Percentiles rank a stretch among this genome's conserved stretches.
Conservation (phyloP, 2,797 vertebrate species). For the Limnodromus scolopaceus region DNA sequence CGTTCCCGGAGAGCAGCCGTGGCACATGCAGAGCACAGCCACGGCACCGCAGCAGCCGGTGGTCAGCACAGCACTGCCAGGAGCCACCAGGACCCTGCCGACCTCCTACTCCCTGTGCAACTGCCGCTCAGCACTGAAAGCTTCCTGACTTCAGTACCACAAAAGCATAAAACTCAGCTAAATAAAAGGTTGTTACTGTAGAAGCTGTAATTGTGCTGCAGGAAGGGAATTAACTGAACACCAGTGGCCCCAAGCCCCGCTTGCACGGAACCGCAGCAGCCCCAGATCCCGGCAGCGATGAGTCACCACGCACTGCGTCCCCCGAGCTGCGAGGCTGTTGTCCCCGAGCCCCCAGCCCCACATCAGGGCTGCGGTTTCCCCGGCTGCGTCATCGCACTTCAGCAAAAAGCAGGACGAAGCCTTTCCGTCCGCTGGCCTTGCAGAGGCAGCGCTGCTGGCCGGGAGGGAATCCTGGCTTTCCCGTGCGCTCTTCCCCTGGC, state of each 20-base stretch:
- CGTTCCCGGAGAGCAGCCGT: rapidly evolving
- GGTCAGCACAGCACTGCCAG: background rate
- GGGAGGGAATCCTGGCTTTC: background rate
- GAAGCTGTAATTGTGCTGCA: background rate
- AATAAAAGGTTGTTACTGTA: background rate
- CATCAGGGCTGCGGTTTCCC: background rate
- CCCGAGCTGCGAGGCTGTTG: rapidly evolving
- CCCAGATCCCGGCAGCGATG: background rate
- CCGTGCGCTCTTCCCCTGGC: rapidly evolving
- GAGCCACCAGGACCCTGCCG: background rate
- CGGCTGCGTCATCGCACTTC: background rate
- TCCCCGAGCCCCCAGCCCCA: background rate
- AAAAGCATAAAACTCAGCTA: background rate
- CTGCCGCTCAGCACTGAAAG: background rate
- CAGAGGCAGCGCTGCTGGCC: rapidly evolving
- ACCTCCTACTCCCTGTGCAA: rapidly evolving
- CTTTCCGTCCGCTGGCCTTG: rapidly evolving
- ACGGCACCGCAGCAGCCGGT: background rate
- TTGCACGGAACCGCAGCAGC: rapidly evolving
- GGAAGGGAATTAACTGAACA: background rate
- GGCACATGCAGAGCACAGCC: rapidly evolving
- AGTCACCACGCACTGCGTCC: rapidly evolving
- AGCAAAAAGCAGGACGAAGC: background rate
- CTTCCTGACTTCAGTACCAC: background rate
- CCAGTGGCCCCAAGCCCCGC: background rate